Conservation (phyloP, 2,888 invertebrate species). For the Epinotia nisella region DNA sequence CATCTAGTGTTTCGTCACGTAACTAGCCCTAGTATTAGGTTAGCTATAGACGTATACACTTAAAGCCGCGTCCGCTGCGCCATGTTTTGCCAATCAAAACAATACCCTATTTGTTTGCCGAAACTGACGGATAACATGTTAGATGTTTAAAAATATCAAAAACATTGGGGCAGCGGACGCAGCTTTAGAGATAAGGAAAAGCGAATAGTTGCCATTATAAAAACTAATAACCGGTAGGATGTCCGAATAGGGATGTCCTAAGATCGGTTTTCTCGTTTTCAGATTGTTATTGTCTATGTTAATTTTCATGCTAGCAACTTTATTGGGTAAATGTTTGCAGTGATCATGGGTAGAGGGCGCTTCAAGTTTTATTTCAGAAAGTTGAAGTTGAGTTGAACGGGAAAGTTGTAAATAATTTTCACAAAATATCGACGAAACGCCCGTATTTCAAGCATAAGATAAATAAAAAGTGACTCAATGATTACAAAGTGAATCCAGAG, state of each 20-base stretch:
- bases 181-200: too few relatives aligned
- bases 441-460: constrained; percentile 56
- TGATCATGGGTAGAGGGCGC: constrained; percentile 46
- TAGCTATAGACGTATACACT: too few relatives aligned
- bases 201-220: constrained; percentile 11
- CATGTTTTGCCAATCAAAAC: too few relatives aligned
- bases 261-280: background rate
- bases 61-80: too few relatives aligned
- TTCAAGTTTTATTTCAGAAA: constrained; percentile 49
- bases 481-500: constrained; percentile 66
- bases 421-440: constrained; percentile 64
- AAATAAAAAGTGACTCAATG: constrained; percentile 67
- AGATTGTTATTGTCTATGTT: constrained; percentile 14
- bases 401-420: constrained; percentile 84
- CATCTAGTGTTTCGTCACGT: too few relatives aligned
- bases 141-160: too few relatives aligned
- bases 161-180: too few relatives aligned
- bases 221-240: constrained; percentile 12
- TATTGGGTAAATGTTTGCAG: constrained; percentile 20
- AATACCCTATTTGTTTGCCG: too few relatives aligned
- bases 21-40: too few relatives aligned
- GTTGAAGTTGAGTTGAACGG: constrained; percentile 65
- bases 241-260: background rate
- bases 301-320: constrained; percentile 36
- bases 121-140: too few relatives aligned